Evolutionary conservation across 2,797 vertebrate genomes (phyloP), one percentile per base, ranked within the genome.

Genomic region (Poeciliopsis infans): DNA sequence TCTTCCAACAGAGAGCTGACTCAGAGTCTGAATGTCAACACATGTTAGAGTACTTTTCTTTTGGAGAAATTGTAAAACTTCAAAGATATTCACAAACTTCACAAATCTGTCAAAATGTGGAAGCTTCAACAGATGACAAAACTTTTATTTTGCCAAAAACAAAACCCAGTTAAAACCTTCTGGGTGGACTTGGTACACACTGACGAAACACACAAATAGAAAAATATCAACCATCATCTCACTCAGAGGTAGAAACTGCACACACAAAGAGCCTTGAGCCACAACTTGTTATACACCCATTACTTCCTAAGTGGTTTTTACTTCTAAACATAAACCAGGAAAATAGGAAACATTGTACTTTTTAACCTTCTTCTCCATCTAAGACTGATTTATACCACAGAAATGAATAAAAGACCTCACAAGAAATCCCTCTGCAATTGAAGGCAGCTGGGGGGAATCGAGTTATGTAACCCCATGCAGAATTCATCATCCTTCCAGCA

Each of bases 391-490:
- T 87, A 77, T 72, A 76, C 47, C 31, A 72, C 28, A 49, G 80
- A 85, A 79, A 89, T 1, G 6, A 78, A 91, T 83, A 73, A 87
- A 83, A 87, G 79, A 78, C 79, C 3, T 5, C 68, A 39, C 15
- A 45, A 70, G 76, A 86, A 83, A 89, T 82, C 75, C 77, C 43
- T 78, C 57, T 82, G 81, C 88, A 90, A 92, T 79, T 86, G 79
- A 84, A 87, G 77, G 76, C 87, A 91, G 88, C 87, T 90, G 89
- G 77, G 74, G 78, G 70, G 75, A 12, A 25, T 28, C 10, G 57
- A 45, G 86, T 93, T 91, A 86, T 78, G 84, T 84, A 92, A 93
- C 75, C 39, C 59, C 79, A 89, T 86, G 79, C 72, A 82, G 82
- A 89, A 85, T 87, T 85, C 78, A 81, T 87, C 83, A 79, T 77